Evolutionary conservation across 1,140 invertebrate species (phyloP), one percentile per base, ranked within the genome.

Genomic region (Spodoptera litura): DNA sequence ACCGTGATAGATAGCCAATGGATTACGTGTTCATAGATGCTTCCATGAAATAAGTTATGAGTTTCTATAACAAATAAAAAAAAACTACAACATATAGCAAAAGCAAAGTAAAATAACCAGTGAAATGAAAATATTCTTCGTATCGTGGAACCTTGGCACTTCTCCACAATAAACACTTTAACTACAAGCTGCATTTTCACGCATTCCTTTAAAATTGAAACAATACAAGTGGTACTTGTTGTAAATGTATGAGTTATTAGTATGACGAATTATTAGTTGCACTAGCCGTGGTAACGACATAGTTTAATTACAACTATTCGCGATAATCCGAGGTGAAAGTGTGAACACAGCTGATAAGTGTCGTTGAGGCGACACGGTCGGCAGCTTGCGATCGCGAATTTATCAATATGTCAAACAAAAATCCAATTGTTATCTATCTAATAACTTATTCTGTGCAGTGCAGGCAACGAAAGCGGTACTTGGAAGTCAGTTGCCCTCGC

Each of bases 361-460:
- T 53, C 35, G 66, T 53, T 51, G 44, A 70, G 13, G 11, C 49
- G 66, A 27, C 66, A 70, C 66, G 66, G 49, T 31, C 11, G 15
- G 49, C 15, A 68, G 49, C 12, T 27, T 35, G 58, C 11, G 25
- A 12, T 31, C 64, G 44, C 15, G 20, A 38, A 64, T 8, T 66
- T 68, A 68, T 70, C 66, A 70, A 70, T 31, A n/a, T 51, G 51
- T 66, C 15, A 11, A 20, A 66, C 62, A n/a, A 70, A 66, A 62
- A 38, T 27, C 55, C 38, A 49, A 77, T 15, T 52, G 79, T 80
- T 80, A 80, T 80, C 79, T 75, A 44, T 75, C 44, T 75, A 66
- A 73, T 66, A 80, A 52, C 72, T 12, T 56, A 72, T 25, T 38
- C 70, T 20, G 52, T 68, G 27, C 15, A 44, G 38, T 44, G 38